These are phyloP conservation scores for Karalla daura DNA, from an alignment of 2,797 vertebrate species.

Conservation along the genomic window DNA sequence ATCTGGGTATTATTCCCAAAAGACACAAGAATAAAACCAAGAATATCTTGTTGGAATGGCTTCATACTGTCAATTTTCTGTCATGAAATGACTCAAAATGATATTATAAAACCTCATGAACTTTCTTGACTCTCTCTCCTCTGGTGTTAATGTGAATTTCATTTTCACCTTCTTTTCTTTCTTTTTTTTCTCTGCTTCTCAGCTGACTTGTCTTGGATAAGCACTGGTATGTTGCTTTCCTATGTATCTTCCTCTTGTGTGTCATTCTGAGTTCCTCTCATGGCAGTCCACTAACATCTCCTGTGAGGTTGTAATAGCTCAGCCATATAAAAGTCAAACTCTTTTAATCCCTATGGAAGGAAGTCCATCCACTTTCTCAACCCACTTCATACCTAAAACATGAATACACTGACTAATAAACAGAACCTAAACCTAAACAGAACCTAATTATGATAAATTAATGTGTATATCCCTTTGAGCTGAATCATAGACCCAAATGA, in stretches of 20 bases:
- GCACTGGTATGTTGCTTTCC: conserved; percentile 77
- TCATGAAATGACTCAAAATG: not conserved
- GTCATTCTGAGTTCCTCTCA: not conserved
- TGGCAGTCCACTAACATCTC: conserved; percentile 1
- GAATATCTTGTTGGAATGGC: not conserved
- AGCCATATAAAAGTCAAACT: not conserved
- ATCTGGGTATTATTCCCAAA: not conserved
- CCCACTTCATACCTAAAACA: no score
- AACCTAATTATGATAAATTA: no score
- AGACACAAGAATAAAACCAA: not conserved
- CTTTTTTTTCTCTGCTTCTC: conserved; percentile 59
- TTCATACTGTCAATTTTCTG: not conserved
- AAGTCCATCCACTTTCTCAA: no score
- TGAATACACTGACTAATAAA: no score
- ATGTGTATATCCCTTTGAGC: no score
- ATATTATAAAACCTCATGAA: not conserved
- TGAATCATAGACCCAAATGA: no score
- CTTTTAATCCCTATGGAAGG: not conserved
- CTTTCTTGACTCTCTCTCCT: not conserved
- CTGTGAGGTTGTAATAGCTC: not conserved
- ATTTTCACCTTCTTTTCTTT: conserved; percentile 43
- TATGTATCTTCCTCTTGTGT: conserved; percentile 19
- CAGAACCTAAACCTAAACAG: no score
- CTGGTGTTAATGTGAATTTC: not conserved
- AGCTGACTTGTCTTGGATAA: conserved; percentile 77